Base-by-base conservation (phyloP, 1,140 invertebrate species). In the Procambarus clarkii region DNA sequence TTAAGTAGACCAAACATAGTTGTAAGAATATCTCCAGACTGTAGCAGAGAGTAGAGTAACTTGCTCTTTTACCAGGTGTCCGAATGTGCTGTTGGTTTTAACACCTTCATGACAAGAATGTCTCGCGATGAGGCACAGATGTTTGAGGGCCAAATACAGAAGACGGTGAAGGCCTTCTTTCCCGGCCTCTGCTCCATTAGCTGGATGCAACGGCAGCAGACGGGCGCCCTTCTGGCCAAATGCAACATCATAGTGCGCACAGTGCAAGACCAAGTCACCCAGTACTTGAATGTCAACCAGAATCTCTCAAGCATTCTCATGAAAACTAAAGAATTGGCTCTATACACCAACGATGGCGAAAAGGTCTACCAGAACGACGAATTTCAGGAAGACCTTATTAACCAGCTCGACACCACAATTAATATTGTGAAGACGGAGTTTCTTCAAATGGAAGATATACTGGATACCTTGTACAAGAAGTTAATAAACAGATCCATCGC, bases 91-190 rank as follows among this genome's bases (percentile, higher is more conserved):
- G 84, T 87, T 24, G 77, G 81, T 21, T 92, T 92, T 88, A 92
- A 92, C 86, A 82, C n/a, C 15, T 84, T 87, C 88, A 91, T 92
- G 88, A 78, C 85, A 3, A 86, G 88, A 24, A 48, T 92, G 85
- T 92, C 92, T 21, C 88, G 78, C 4, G 88, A 92, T 34, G 92
- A 92, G 60, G 86, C 89, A 8, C 84, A 87, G 50, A 77, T 92
- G 79, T 92, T 92, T 60, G 88, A 91, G 45, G 64, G n/a, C 9
- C 80, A 90, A n/a, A 82, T 92, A 34, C 84, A 85, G 69, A 64
- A 15, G 18, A 80, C 88, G 2, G 85, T 92, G 9, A 85, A 77
- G 50, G 60, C 78, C 45, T 92, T 87, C 50, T 91, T 58, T 45
- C 78, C 88, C 3, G 88, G 88, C 9, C 88, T 92, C 46, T 87